A percentile compares a stretch with the other conserved stretches of the same genome.
phyloP scores from a whole-genome alignment of 2,888 invertebrate species.

The Acleris holmiana region DNA sequence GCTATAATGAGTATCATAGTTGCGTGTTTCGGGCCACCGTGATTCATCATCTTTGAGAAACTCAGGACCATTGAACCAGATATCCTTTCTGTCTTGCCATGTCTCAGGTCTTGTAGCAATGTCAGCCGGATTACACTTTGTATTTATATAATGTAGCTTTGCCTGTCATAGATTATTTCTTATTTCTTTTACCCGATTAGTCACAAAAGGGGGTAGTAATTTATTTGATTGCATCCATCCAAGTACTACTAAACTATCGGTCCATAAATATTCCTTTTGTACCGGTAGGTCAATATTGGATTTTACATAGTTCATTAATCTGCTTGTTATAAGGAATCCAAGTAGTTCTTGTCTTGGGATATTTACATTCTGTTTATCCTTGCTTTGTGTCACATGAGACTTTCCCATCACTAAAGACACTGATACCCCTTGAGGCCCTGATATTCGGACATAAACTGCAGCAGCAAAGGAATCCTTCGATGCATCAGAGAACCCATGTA shows the following conservation, averaged over 20 bases:
- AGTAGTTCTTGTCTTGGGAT: conserved; percentile 2
- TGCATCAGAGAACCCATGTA: conserved; percentile 1
- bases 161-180: neutral
- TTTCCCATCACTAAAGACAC: neutral
- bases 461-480: neutral
- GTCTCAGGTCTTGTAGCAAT: too few species aligned
- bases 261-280: too few species aligned
- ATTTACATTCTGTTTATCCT: neutral
- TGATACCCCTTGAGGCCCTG: neutral
- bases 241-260: too few species aligned
- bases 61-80: too few species aligned
- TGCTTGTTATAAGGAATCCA: conserved; percentile 1
- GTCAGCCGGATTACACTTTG: neutral
- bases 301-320: conserved; percentile 2
- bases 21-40: too few species aligned
- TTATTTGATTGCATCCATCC: too few species aligned
- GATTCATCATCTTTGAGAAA: too few species aligned
- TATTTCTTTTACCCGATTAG: too few species aligned
- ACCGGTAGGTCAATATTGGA: neutral
- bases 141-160: neutral
- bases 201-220: too few species aligned
- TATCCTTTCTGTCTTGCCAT: too few species aligned
- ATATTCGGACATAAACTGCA: neutral
- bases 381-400: neutral
- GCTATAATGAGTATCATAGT: too few species aligned